Conservation (phyloP, 2,888 invertebrate genomes). For the Melanostoma mellinum region DNA sequence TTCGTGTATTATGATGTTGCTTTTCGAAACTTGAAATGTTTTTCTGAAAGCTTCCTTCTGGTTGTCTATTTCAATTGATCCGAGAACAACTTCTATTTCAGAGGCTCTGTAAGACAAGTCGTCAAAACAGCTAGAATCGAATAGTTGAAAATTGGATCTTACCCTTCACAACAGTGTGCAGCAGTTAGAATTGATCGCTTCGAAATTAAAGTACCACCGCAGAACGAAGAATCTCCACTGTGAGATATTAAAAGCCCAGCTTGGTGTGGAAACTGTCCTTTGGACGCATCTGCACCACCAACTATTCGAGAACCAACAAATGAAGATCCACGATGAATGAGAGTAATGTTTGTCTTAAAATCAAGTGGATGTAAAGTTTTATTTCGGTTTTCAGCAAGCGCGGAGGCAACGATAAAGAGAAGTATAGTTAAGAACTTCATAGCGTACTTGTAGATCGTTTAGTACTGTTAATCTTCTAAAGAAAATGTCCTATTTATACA, state of each 20-base stretch:
- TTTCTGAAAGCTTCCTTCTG: constrained; percentile 76
- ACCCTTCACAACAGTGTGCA: constrained; percentile 80
- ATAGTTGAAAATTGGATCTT: constrained; percentile 28
- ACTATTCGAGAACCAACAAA: constrained; percentile 75
- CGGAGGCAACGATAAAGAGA: not conserved
- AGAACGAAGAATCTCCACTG: constrained; percentile 76
- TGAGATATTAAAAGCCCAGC: constrained; percentile 77
- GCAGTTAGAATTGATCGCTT: constrained; percentile 78
- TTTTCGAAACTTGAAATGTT: constrained; percentile 67
- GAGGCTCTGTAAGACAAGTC: constrained; percentile 48
- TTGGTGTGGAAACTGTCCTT: constrained; percentile 79
- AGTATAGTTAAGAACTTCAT: constrained; percentile 16
- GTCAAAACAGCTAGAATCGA: no score
- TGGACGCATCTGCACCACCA: constrained; percentile 78
- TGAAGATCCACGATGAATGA: not conserved
- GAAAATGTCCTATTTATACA: not conserved
- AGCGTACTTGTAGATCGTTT: not conserved
- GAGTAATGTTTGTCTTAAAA: not conserved
- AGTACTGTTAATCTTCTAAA: not conserved
- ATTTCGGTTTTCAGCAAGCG: not conserved
- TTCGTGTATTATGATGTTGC: constrained; percentile 78
- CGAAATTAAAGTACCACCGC: constrained; percentile 80
- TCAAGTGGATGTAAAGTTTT: not conserved
- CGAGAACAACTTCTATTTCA: constrained; percentile 16
- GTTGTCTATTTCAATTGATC: constrained; percentile 61